Evolutionary conservation across 2,113 vertebrate genomes (phyloP), one percentile per base, ranked within the genome.

Genomic region (Colinus virginianus): DNA sequence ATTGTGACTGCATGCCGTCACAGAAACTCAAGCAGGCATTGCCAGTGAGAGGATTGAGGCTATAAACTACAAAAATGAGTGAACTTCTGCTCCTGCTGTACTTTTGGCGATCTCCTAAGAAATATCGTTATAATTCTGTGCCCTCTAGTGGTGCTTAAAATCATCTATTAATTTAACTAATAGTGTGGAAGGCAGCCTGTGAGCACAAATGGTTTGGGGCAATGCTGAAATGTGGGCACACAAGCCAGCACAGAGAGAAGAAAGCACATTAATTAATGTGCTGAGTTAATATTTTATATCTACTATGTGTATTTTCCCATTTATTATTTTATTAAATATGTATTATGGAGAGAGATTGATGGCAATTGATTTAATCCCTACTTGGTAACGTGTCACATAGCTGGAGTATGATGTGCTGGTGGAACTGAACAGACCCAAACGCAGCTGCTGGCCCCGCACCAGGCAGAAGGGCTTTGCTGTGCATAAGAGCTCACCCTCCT

Each of bases 121-220:
- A 94, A 94, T 96, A 96, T 13, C 85, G 90, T 97, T 97, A 97
- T 91, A 97, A 97, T 95, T 97, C 95, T 98, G 90, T 98, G 98
- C 97, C 98, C 98, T 95, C 98, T 98, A 98, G 98, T 98, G 98
- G 98, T 23, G 72, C 74, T 94, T 85, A 69, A 74, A 94, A 40
- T 81, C 49, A 84, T 55, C 38, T 74, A 84, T 93, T 88, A 89
- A 90, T 87, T 87, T 80, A 80, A 88, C 63, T 76, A 91, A 40
- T 61, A 28, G 32, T 19, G 16, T 25, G 49, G 66, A 86, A 69
- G 46, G 67, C 42, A 62, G 48, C 9, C 45, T 49, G 42, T 63
- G 62, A 84, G 45, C n/a, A 43, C 22, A 43, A 45, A 7, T 2
- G 36, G 10, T 7, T 11, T 36, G 66, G 38, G 17, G 26, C 69